Percentiles rank a stretch among this genome's conserved stretches.
Conservation (phyloP, 2,113 vertebrate species). For the Edolisoma coerulescens region DNA sequence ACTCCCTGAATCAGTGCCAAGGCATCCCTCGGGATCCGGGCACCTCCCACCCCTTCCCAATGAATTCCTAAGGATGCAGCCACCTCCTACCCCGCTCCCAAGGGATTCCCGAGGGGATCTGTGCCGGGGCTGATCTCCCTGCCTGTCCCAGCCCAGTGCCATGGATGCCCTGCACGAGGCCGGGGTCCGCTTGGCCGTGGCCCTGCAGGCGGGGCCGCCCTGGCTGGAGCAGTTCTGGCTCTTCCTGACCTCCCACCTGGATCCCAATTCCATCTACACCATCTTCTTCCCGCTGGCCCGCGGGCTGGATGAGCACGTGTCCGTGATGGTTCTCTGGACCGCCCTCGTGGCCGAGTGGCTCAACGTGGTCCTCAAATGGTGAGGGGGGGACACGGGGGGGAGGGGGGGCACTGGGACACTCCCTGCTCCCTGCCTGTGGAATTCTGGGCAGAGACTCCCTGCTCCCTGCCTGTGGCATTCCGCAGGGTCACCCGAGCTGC, state of each 20-base stretch:
- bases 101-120: neutral
- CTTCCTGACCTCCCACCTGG: slow-evolving; percentile 76
- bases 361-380: slow-evolving; percentile 92
- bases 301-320: slow-evolving; percentile 73
- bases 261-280: slow-evolving; percentile 84
- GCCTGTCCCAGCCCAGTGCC: neutral
- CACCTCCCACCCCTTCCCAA: too few relatives aligned
- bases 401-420: rapidly evolving
- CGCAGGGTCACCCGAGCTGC: neutral
- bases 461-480: neutral
- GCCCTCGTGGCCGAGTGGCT: slow-evolving; percentile 87
- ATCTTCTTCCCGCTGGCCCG: slow-evolving; percentile 83
- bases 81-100: rapidly evolving
- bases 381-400: neutral
- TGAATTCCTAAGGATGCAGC: too few relatives aligned
- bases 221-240: slow-evolving; percentile 78
- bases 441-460: neutral
- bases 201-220: slow-evolving; percentile 74
- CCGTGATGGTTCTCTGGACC: slow-evolving; percentile 83
- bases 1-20: neutral
- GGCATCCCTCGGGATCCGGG: rapidly evolving
- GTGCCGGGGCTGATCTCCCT: neutral
- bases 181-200: slow-evolving; percentile 47
- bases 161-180: slow-evolving; percentile 15
- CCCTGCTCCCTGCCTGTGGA: neutral